Evolutionary conservation across 2,797 vertebrate genomes (phyloP).

Genomic region (Neoniphon sammara): DNA sequence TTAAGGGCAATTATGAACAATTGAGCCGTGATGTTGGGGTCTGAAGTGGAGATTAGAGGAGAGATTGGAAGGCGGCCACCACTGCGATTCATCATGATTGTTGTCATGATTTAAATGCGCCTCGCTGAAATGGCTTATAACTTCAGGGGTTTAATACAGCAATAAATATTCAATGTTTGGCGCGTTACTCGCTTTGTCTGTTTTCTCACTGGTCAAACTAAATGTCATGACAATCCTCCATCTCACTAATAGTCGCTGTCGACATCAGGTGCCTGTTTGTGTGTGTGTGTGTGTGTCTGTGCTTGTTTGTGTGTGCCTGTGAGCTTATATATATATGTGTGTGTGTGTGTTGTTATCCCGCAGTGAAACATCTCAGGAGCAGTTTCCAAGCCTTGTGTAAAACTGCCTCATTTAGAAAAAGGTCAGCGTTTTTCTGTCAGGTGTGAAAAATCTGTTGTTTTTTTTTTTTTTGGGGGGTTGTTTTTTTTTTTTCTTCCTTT

Average conservation of each 20-base stretch:
- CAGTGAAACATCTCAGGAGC: constrained; percentile 43
- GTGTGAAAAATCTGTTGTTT: constrained; percentile 17
- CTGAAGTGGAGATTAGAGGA: constrained; percentile 78
- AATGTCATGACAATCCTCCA: constrained; percentile 73
- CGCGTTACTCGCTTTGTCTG: constrained; percentile 40
- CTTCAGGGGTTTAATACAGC: constrained; percentile 61
- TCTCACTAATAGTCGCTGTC: constrained; percentile 64
- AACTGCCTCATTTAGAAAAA: constrained; percentile 68
- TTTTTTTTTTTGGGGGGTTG: too few species aligned
- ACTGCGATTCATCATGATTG: constrained; percentile 74
- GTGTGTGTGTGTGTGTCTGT: constrained; percentile 12
- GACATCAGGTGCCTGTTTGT: constrained; percentile 46
- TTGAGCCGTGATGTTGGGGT: constrained; percentile 68
- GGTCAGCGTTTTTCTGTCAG: constrained; percentile 65
- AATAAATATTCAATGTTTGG: constrained; percentile 79
- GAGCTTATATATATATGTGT: constrained; percentile 19
- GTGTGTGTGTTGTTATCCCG: neutral
- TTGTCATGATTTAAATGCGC: constrained; percentile 75
- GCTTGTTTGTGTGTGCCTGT: constrained; percentile 14
- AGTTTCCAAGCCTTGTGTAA: constrained; percentile 47
- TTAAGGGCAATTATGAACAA: constrained; percentile 78
- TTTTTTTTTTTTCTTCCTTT: constrained; percentile 37
- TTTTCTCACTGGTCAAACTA: constrained; percentile 61
- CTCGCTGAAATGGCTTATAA: constrained; percentile 57
- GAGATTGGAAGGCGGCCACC: constrained; percentile 69